Evolutionary conservation across 2,113 vertebrate species (phyloP), one percentile per base, ranked within the genome.

Genomic region (Sebastes fasciatus): DNA sequence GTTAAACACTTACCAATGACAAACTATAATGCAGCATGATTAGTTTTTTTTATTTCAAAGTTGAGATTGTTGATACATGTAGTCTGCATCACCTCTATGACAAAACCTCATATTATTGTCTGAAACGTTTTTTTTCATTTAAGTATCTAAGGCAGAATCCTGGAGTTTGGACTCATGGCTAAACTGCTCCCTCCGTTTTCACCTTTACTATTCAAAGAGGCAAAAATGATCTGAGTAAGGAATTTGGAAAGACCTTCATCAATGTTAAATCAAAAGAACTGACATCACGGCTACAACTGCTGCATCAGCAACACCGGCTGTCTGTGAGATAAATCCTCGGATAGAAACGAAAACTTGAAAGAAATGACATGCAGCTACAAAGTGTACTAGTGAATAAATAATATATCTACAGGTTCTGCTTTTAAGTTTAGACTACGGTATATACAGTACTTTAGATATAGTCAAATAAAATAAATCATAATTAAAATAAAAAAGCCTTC

Each of bases 261-360:
- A 58, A 61, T 55, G 40, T 68, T 61, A 19, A 68, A 69, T 74
- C 40, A 66, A 75, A 75, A 75, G 64, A 70, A 49, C 64, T 49
- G 46, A 54, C 17, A 19, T 43, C 23, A 19, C 48, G 42, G 26
- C 4, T 45, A 6, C 8, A 17, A 5, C 55, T 64, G 64, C 82
- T 63, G 63, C 14, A 55, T 68, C 54, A 67, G 77, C 83, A 80
- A 16, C 34, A 19, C 16, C 54, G 52, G 26, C 9, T 66, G 19
- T 63, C 9, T 66, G 19, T 63, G 14, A 58, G 19, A 70, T 73
- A 71, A 68, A 16, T 26, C 6, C 21, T 13, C 14, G 4, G 43
- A 70, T 57, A 42, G 16, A 68, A 61, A 55, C 63, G 11, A 76
- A 16, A 55, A 55, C 42, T 6, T 70, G 3, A 40, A 70, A 1